Conservation (phyloP, 2,888 invertebrate genomes). For the Pterostichus madidus region DNA sequence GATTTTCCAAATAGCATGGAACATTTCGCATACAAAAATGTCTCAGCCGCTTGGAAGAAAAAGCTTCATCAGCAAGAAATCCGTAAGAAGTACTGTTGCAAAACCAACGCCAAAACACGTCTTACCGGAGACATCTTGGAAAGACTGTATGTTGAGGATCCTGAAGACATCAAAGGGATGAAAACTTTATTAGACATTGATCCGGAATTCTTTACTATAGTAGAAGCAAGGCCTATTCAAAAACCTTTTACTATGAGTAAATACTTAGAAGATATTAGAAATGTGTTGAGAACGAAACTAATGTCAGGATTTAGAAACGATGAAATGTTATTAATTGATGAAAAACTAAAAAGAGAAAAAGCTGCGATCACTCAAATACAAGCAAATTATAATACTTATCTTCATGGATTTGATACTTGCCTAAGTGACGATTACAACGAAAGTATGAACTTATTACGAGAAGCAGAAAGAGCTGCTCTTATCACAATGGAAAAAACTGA, state of each 20-base stretch:
- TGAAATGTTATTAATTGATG: conserved; percentile 78
- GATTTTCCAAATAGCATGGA: conserved; percentile 76
- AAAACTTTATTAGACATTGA: conserved; percentile 83
- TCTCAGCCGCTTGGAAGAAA: conserved; percentile 75
- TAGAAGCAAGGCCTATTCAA: conserved; percentile 81
- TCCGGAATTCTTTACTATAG: conserved; percentile 82
- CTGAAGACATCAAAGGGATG: conserved; percentile 77
- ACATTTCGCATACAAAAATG: conserved; percentile 76
- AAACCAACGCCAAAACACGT: conserved; percentile 73
- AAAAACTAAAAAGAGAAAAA: conserved; percentile 79
- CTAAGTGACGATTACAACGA: conserved; percentile 81
- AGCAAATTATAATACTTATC: conserved; percentile 78
- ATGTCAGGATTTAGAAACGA: conserved; percentile 75
- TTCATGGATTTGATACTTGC: conserved; percentile 81
- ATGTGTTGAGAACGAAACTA: conserved; percentile 77
- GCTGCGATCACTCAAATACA: conserved; percentile 77
- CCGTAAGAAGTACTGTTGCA: conserved; percentile 72
- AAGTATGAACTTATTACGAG: conserved; percentile 80
- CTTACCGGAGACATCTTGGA: conserved; percentile 79
- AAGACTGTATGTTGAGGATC: conserved; percentile 78
- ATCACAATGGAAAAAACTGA: conserved; percentile 77
- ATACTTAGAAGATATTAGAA: conserved; percentile 78
- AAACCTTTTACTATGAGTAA: conserved; percentile 81
- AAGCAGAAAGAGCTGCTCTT: conserved; percentile 78
- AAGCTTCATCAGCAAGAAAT: conserved; percentile 72